These are phyloP conservation scores for Ennomos fuscantarius DNA, from an alignment of 2,888 invertebrate genomes.

Conservation along the genomic window DNA sequence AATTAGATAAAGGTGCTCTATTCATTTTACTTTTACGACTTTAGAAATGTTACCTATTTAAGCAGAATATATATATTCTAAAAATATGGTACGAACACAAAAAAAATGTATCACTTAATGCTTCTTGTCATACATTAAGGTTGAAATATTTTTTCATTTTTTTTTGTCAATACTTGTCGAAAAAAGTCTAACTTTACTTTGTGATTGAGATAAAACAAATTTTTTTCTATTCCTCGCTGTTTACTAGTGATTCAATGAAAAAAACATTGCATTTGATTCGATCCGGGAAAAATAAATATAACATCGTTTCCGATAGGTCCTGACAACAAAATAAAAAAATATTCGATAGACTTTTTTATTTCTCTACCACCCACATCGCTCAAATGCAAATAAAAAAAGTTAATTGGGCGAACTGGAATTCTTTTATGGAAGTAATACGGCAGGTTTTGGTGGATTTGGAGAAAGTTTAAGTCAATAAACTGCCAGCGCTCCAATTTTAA, in stretches of 20 bases:
- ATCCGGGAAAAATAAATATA: neutral
- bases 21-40: neutral
- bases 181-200: no score
- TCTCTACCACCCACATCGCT: neutral
- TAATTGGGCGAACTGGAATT: slow-evolving; percentile 10
- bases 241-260: no score
- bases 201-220: no score
- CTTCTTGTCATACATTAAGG: no score
- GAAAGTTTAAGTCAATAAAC: slow-evolving; percentile 12
- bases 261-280: neutral
- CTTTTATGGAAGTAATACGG: slow-evolving; percentile 6
- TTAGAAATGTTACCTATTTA: neutral
- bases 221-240: no score
- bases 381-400: slow-evolving; percentile 1
- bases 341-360: neutral
- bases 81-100: no score
- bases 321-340: neutral
- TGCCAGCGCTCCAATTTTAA: slow-evolving; percentile 16
- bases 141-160: no score
- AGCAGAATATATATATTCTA: neutral
- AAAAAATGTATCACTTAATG: no score
- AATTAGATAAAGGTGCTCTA: slow-evolving; percentile 4
- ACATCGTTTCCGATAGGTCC: neutral
- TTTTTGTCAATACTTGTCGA: no score
- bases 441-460: slow-evolving; percentile 2